phyloP scores from a whole-genome alignment of 2,797 vertebrate genomes.

The Rhadinocentrus ornatus region DNA sequence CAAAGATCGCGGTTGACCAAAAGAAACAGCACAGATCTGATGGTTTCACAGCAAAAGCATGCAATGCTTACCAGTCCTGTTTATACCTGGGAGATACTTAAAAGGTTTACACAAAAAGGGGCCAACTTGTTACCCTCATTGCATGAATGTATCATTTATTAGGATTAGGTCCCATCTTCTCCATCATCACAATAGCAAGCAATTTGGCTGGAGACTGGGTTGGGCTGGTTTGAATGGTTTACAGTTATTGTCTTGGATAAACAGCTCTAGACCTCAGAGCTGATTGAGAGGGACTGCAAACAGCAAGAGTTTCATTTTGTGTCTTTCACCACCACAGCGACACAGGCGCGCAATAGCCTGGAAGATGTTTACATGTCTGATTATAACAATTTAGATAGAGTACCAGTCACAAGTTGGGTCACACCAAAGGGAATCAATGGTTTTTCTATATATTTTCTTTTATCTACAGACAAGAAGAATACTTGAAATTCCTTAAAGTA shows the following conservation, averaged over 20 bases:
- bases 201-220: slow-evolving; percentile 46
- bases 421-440: background rate
- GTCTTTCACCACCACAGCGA: slow-evolving; percentile 19
- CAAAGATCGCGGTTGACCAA: no score
- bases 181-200: slow-evolving; percentile 51
- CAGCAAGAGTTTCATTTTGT: slow-evolving; percentile 40
- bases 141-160: slow-evolving; percentile 64
- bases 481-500: no score
- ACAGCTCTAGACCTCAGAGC: slow-evolving; percentile 46
- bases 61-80: slow-evolving; percentile 51
- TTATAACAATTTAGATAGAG: background rate
- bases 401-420: background rate
- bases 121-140: slow-evolving; percentile 36
- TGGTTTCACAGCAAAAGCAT: slow-evolving; percentile 21
- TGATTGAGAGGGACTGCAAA: slow-evolving; percentile 30
- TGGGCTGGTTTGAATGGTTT: slow-evolving; percentile 47
- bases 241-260: slow-evolving; percentile 64
- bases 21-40: no score
- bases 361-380: slow-evolving; percentile 18
- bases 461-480: background rate
- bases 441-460: background rate
- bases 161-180: slow-evolving; percentile 54
- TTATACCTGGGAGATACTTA: slow-evolving; percentile 54
- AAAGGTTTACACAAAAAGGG: slow-evolving; percentile 57
- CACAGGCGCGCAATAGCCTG: slow-evolving; percentile 7